These are phyloP conservation scores for Nineta flava DNA, from an alignment of 2,888 invertebrate species.

Conservation along the genomic window DNA sequence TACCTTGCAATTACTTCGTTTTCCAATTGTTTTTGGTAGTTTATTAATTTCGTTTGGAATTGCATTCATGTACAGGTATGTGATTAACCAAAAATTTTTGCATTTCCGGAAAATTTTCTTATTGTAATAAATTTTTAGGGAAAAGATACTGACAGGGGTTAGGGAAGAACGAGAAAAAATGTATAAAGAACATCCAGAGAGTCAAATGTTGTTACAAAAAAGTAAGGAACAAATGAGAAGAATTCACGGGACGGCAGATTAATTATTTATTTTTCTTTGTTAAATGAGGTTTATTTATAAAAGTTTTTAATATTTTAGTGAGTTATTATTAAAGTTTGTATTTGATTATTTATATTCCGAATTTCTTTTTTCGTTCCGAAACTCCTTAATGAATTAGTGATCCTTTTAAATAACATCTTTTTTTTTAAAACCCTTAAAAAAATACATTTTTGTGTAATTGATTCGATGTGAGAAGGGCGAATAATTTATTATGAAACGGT, in stretches of 20 bases:
- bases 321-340: not conserved
- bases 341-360: not conserved
- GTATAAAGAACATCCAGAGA: not conserved
- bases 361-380: no score
- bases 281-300: no score
- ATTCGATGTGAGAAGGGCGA: no score
- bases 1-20: not conserved
- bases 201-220: not conserved
- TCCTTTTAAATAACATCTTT: no score
- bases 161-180: not conserved
- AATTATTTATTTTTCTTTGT: no score
- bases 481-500: no score
- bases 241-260: not conserved
- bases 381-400: no score
- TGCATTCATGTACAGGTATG: not conserved
- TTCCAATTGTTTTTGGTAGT: slow-evolving; percentile 3
- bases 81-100: not conserved
- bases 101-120: not conserved
- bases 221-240: not conserved
- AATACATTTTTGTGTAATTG: no score
- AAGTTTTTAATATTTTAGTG: not conserved
- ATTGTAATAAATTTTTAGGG: slow-evolving; percentile 1
- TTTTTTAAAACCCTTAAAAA: no score
- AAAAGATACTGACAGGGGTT: not conserved
- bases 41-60: not conserved